phyloP scores from a whole-genome alignment of 2,113 vertebrate genomes.

The Drymodes brunneopygia region DNA sequence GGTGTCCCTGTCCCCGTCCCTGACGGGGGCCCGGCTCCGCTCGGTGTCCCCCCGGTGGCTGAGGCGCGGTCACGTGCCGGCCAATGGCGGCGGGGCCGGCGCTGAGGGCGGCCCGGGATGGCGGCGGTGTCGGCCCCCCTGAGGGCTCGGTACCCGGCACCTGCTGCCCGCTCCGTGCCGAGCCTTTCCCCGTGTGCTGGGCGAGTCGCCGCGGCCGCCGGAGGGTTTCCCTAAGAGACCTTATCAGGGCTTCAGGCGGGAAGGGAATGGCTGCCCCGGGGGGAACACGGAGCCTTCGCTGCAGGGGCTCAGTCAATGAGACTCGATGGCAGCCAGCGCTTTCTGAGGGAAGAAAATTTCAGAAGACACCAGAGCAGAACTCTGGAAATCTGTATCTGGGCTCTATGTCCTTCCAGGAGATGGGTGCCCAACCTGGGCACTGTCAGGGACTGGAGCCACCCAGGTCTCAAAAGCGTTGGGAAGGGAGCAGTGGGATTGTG shows the following conservation, averaged over 20 bases:
- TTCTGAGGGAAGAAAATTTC: neutral
- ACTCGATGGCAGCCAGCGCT: neutral
- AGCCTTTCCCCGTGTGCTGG: neutral
- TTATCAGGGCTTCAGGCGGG: too few relatives aligned
- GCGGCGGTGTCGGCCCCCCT: fast-evolving
- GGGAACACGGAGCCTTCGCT: fast-evolving
- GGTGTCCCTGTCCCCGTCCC: neutral
- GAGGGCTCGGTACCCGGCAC: too few relatives aligned
- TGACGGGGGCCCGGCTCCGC: too few relatives aligned
- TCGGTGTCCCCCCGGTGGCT: neutral
- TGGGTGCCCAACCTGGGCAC: fast-evolving
- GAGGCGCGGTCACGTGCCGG: neutral
- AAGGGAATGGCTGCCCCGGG: neutral
- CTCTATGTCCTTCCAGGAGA: neutral
- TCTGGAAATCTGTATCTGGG: neutral
- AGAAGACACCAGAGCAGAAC: neutral
- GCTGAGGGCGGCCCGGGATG: fast-evolving
- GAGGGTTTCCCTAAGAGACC: too few relatives aligned
- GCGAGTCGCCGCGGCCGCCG: neutral
- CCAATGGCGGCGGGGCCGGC: neutral
- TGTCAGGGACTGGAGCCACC: neutral
- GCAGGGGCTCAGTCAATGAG: neutral
- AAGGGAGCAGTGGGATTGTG: neutral
- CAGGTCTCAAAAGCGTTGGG: fast-evolving
- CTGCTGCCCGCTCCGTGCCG: neutral